phyloP scores from a whole-genome alignment of 2,888 invertebrate species.

The Melanargia galathea region DNA sequence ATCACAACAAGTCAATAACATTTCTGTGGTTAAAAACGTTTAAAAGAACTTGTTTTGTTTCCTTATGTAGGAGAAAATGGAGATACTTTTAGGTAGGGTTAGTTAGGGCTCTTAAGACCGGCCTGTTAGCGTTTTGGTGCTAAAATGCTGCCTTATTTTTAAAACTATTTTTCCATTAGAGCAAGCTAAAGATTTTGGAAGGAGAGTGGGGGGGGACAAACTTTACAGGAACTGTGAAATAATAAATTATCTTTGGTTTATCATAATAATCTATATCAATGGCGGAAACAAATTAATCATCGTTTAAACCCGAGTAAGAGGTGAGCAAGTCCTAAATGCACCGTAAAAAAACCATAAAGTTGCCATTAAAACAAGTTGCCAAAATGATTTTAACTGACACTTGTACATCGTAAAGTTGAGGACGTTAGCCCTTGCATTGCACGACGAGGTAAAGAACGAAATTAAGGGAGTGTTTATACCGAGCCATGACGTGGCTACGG shows the following conservation, averaged over 20 bases:
- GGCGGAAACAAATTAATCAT: constrained; percentile 38
- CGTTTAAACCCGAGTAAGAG: constrained; percentile 32
- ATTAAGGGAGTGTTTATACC: constrained; percentile 21
- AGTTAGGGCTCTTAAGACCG: too few relatives aligned
- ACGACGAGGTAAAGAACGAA: not conserved
- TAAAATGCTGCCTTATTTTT: too few relatives aligned
- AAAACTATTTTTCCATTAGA: too few relatives aligned
- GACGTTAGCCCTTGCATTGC: constrained; percentile 29
- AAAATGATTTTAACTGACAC: constrained; percentile 39
- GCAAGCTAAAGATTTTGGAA: too few relatives aligned
- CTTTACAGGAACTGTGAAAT: too few relatives aligned
- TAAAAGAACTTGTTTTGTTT: too few relatives aligned
- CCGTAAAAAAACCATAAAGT: constrained; percentile 41
- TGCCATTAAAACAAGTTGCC: constrained; percentile 37
- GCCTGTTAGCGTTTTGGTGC: too few relatives aligned
- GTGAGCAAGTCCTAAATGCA: constrained; percentile 39
- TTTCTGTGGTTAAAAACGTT: too few relatives aligned
- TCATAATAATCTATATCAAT: not conserved
- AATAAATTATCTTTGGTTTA: constrained; percentile 3
- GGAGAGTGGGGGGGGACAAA: too few relatives aligned
- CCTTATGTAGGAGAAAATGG: too few relatives aligned
- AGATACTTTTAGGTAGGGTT: too few relatives aligned
- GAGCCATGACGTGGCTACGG: not conserved
- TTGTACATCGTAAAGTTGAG: constrained; percentile 27
- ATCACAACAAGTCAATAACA: too few relatives aligned